These are phyloP conservation scores for Erebia aethiops DNA, from an alignment of 2,888 invertebrate species.

Conservation along the genomic window DNA sequence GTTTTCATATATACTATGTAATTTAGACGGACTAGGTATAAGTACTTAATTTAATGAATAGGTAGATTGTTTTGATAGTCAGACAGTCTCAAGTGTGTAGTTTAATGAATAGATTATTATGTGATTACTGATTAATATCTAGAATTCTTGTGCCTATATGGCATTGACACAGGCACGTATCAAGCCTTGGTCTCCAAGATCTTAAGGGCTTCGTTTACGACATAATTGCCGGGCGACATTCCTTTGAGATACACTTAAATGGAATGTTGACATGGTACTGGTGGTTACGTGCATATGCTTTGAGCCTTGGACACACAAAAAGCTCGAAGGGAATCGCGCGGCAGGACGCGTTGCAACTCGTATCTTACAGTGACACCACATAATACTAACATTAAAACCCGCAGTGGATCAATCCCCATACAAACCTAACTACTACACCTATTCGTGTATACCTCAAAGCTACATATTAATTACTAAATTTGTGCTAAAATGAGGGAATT, in stretches of 20 bases:
- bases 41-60: no score
- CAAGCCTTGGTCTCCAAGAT: conserved; percentile 24
- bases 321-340: not conserved
- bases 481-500: no score
- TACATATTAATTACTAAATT: no score
- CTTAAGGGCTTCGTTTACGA: conserved; percentile 33
- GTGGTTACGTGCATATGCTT: conserved; percentile 22
- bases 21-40: no score
- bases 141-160: conserved; percentile 21
- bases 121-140: conserved; percentile 22
- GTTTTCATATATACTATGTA: no score
- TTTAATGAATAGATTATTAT: conserved; percentile 7
- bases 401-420: no score
- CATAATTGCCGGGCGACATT: conserved; percentile 36
- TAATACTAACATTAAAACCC: no score
- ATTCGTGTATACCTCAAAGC: no score
- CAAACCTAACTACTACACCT: no score
- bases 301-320: not conserved
- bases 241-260: conserved; percentile 28
- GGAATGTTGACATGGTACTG: conserved; percentile 28
- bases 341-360: not conserved
- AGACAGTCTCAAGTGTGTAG: not conserved
- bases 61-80: conserved; percentile 1
- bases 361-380: no score
- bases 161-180: conserved; percentile 27